These are phyloP conservation scores for Silvanus unidentatus DNA, from an alignment of 2,888 invertebrate species.

Conservation along the genomic window DNA sequence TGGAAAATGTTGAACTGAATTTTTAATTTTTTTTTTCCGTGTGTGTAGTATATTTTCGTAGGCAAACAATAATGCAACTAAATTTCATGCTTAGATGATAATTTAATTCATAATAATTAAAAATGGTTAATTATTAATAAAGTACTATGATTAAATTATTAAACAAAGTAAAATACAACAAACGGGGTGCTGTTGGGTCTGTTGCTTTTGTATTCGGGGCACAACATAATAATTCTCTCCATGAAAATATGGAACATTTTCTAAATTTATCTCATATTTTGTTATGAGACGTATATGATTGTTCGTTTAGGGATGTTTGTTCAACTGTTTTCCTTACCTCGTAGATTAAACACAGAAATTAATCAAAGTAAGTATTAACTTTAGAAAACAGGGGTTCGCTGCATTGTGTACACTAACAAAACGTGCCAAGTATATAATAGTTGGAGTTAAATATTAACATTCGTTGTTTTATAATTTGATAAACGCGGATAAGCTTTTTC, in stretches of 20 bases:
- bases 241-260: too few relatives aligned
- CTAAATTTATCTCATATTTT: neutral
- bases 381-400: slow-evolving; percentile 14
- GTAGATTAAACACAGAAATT: slow-evolving; percentile 25
- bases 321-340: slow-evolving; percentile 22
- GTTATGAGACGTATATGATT: slow-evolving; percentile 10
- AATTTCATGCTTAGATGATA: too few relatives aligned
- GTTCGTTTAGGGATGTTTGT: slow-evolving; percentile 21
- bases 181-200: too few relatives aligned
- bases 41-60: too few relatives aligned
- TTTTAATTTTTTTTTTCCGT: too few relatives aligned
- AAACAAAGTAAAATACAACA: too few relatives aligned
- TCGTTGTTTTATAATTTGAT: slow-evolving; percentile 9
- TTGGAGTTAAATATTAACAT: slow-evolving; percentile 18
- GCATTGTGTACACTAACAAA: slow-evolving; percentile 23
- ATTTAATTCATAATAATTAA: too few relatives aligned
- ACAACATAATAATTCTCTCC: neutral
- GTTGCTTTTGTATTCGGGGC: neutral
- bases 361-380: slow-evolving; percentile 27
- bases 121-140: too few relatives aligned
- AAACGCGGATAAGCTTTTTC: slow-evolving; percentile 7
- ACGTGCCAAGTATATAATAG: slow-evolving; percentile 26
- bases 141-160: neutral
- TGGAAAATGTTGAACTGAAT: too few relatives aligned
- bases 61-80: too few relatives aligned